These are phyloP conservation scores for Charanyca ferruginea DNA, from an alignment of 2,888 invertebrate genomes.

Conservation along the genomic window DNA sequence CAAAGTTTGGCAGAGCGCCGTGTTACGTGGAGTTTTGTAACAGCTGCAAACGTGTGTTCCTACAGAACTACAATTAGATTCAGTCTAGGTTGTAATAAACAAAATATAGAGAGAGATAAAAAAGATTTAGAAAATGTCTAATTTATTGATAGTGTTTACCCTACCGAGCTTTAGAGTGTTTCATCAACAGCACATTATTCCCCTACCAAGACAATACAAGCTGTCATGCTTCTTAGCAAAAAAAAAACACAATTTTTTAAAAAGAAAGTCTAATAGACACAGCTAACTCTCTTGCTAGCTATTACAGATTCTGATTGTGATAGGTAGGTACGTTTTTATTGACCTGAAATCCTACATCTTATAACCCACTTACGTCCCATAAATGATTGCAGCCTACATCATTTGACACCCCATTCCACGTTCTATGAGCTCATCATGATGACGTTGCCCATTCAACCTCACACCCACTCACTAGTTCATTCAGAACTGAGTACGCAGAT, in stretches of 20 bases:
- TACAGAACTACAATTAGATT: constrained; percentile 49
- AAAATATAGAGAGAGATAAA: constrained; percentile 14
- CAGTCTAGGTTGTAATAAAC: constrained; percentile 34
- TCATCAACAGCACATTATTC: neutral
- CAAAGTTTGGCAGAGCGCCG: constrained; percentile 61
- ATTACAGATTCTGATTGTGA: too few relatives aligned
- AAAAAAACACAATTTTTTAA: neutral
- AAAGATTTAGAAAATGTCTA: neutral
- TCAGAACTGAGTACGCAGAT: constrained; percentile 58
- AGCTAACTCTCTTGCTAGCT: too few relatives aligned
- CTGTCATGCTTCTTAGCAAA: neutral
- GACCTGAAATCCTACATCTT: neutral
- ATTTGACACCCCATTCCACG: constrained; percentile 59
- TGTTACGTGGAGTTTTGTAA: constrained; percentile 62
- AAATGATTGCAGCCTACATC: constrained; percentile 40
- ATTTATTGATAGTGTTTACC: neutral
- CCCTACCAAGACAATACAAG: neutral
- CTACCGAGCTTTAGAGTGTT: neutral
- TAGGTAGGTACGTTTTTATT: neutral
- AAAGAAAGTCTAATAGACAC: neutral
- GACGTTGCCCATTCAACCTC: constrained; percentile 67
- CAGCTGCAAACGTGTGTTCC: constrained; percentile 54
- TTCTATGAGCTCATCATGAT: constrained; percentile 59
- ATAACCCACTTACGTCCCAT: constrained; percentile 15
- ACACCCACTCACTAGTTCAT: constrained; percentile 65